Evolutionary conservation across 2,888 invertebrate genomes (phyloP), one percentile per base, ranked within the genome.

Genomic region (Nezara viridula): DNA sequence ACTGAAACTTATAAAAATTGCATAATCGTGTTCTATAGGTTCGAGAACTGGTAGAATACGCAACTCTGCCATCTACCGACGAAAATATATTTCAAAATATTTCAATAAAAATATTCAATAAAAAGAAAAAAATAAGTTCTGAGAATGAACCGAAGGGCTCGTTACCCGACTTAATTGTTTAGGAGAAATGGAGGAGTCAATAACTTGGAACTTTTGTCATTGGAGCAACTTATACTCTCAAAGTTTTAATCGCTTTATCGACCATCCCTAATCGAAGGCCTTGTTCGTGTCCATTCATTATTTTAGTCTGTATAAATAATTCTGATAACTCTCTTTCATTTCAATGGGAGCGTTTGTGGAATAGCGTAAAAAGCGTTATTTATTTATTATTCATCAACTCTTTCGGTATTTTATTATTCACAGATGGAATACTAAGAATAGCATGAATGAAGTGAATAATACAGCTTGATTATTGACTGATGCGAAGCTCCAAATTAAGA

Each of bases 191-290:
- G n/a, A 12, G 1, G 37, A 73, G 66, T 32, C 66, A 73, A 73
- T 37, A 73, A 2, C 6, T 37, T 6, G 66, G 32, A 37, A 19
- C 66, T 73, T 73, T 73, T 73, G 66, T 73, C 66, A 37, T 73
- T 73, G 66, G 66, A 27, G 19, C 3, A 66, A 73, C 37, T 37
- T 37, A 73, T 37, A 37, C 37, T 37, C 2, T 19, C 16, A 16
- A 73, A 73, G 66, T 73, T 73, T 37, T 73, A 73, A 73, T 73
- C 27, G 60, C 60, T 60, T 60, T 60, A 60, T 60, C 66, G 66
- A 73, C 21, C 37, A 7, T 37, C 16, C 7, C 14, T 21, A 37
- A 73, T 73, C 66, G 66, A 73, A 73, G 37, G 19, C 66, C 66
- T 73, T 73, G 66, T 73, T 32, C 21, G 10, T 73, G 66, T 21